These are phyloP conservation scores for Thecocarcelia acutangulata DNA, from an alignment of 2,888 invertebrate species.

Conservation along the genomic window DNA sequence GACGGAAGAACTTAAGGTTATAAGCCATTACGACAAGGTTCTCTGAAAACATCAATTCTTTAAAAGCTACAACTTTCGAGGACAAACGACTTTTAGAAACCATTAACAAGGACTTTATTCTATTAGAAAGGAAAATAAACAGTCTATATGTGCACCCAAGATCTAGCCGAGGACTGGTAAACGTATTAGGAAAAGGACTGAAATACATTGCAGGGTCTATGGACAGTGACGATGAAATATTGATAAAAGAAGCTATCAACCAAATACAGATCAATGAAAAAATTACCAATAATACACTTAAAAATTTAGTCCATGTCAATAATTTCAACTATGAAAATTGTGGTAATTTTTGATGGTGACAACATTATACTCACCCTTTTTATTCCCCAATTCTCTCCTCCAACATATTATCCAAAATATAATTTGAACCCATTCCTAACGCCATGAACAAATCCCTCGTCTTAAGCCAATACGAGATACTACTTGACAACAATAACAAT, in stretches of 20 bases:
- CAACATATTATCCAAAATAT: slow-evolving; percentile 10
- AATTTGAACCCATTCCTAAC: slow-evolving; percentile 24
- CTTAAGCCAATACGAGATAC: slow-evolving; percentile 6
- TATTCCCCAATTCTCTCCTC: slow-evolving; percentile 3
- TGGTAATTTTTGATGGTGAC: background rate
- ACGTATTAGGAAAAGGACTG: slow-evolving; percentile 31
- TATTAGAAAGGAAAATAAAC: slow-evolving; percentile 17
- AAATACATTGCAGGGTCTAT: slow-evolving; percentile 40
- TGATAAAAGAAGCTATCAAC: background rate
- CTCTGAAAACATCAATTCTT: slow-evolving; percentile 32
- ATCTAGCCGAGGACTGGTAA: slow-evolving; percentile 19
- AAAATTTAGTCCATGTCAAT: no score
- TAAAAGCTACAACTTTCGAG: slow-evolving; percentile 20
- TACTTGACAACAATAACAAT: slow-evolving; percentile 19
- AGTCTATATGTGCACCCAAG: background rate
- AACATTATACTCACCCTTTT: background rate
- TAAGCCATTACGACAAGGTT: slow-evolving; percentile 34
- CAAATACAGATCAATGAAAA: background rate
- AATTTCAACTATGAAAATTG: background rate
- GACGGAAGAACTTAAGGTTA: background rate
- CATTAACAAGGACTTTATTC: slow-evolving; percentile 12
- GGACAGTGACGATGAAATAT: slow-evolving; percentile 44
- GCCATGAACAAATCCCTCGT: background rate
- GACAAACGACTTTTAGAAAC: slow-evolving; percentile 25
- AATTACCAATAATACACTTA: background rate